Evolutionary conservation across 2,888 invertebrate species (phyloP).

Genomic region (Stramonita haemastoma): DNA sequence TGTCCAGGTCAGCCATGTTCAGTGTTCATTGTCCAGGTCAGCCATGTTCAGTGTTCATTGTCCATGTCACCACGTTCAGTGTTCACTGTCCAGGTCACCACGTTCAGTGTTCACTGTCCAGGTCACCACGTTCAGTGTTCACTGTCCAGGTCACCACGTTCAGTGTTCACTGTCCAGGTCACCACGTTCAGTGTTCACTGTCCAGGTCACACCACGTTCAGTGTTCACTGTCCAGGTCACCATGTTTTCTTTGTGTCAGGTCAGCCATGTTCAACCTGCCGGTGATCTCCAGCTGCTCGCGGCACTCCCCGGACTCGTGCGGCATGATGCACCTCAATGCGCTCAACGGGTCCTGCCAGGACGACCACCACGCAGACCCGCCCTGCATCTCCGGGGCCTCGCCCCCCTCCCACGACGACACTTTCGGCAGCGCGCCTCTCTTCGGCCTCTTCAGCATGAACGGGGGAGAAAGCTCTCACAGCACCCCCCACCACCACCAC

Average conservation of each 20-base stretch:
- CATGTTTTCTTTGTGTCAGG: too few species aligned
- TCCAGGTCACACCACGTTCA: background rate
- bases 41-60: too few species aligned
- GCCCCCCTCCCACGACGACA: constrained; percentile 41
- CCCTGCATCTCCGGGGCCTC: background rate
- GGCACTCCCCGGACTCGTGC: constrained; percentile 31
- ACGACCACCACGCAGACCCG: background rate
- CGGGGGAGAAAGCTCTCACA: constrained; percentile 31
- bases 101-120: too few species aligned
- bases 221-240: background rate
- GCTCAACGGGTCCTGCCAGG: constrained; percentile 37
- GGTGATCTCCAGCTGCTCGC: constrained; percentile 36
- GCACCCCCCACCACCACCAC: constrained; percentile 14
- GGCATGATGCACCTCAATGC: constrained; percentile 46
- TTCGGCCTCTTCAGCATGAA: constrained; percentile 42
- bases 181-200: constrained; percentile 41
- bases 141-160: constrained; percentile 27
- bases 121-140: constrained; percentile 46
- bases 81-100: background rate
- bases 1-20: too few species aligned
- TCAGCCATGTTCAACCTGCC: constrained; percentile 45
- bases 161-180: too few species aligned
- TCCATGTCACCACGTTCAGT: too few species aligned
- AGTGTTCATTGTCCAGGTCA: background rate
- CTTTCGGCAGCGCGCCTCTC: constrained; percentile 29